A percentile compares a stretch with the other conserved stretches of the same genome.
Conservation (phyloP, 2,797 vertebrate species). For the Amblyopsis hoosieri region DNA sequence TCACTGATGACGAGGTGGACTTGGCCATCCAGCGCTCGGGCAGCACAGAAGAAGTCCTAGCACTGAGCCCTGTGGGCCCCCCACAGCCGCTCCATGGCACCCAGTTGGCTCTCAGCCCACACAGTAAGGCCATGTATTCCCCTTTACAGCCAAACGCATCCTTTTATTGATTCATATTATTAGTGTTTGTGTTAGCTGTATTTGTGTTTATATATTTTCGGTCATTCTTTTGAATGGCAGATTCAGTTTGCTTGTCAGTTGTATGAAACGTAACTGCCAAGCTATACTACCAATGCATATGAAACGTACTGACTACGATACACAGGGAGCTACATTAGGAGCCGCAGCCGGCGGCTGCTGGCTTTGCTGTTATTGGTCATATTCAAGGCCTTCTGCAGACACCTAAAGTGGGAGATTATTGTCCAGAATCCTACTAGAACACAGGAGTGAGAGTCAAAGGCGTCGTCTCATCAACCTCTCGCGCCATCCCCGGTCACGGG, state of each 20-base stretch:
- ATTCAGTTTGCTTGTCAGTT: too few relatives aligned
- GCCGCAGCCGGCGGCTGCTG: too few relatives aligned
- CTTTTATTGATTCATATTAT: background rate
- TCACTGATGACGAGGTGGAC: slow-evolving; percentile 95
- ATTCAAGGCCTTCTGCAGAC: background rate
- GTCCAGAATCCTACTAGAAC: slow-evolving; percentile 21
- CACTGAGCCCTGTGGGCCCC: slow-evolving; percentile 67
- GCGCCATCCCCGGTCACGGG: slow-evolving; percentile 12
- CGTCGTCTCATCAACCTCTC: slow-evolving; percentile 49
- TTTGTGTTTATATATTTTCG: background rate
- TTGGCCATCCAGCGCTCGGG: slow-evolving; percentile 93
- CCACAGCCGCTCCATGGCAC: slow-evolving; percentile 72
- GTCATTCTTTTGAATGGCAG: too few relatives aligned
- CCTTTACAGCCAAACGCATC: background rate
- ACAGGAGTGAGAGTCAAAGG: slow-evolving; percentile 35
- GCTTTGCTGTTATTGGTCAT: too few relatives aligned
- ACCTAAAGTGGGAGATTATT: slow-evolving; percentile 7
- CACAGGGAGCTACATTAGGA: too few relatives aligned
- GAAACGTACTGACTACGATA: too few relatives aligned
- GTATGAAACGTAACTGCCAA: too few relatives aligned
- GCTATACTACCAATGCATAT: too few relatives aligned
- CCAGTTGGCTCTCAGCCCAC: slow-evolving; percentile 72
- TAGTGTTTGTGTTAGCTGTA: slow-evolving; percentile 4
- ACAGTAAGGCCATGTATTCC: slow-evolving; percentile 80
- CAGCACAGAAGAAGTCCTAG: slow-evolving; percentile 80